Evolutionary conservation across 2,797 vertebrate species (phyloP).

Genomic region (Antrozous pallidus): DNA sequence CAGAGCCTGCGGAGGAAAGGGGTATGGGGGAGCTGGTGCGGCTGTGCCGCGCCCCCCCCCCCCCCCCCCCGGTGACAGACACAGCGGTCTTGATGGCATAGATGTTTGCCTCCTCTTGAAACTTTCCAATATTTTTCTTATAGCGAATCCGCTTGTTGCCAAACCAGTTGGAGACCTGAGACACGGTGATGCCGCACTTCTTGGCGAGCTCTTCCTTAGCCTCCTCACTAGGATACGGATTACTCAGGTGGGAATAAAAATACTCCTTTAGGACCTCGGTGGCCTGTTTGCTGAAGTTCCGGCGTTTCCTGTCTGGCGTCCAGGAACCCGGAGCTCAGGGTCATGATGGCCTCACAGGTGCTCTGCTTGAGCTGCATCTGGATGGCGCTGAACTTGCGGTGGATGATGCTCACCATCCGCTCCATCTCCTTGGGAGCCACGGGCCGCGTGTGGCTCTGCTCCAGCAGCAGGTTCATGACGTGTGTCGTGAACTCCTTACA

Average conservation of each 20-base stretch:
- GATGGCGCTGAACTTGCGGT: slow-evolving; percentile 95
- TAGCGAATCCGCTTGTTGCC: slow-evolving; percentile 85
- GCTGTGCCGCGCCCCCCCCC: no score
- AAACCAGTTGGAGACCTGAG: slow-evolving; percentile 85
- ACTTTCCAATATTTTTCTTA: slow-evolving; percentile 85
- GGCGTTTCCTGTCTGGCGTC: slow-evolving; percentile 88
- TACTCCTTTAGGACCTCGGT: slow-evolving; percentile 82
- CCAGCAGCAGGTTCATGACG: slow-evolving; percentile 94
- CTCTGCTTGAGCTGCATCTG: slow-evolving; percentile 96
- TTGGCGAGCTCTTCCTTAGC: slow-evolving; percentile 82
- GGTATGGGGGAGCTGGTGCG: slow-evolving; percentile 83
- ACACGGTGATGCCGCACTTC: slow-evolving; percentile 81
- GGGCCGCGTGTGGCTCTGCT: slow-evolving; percentile 92
- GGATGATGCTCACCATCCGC: slow-evolving; percentile 95
- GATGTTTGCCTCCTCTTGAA: slow-evolving; percentile 84
- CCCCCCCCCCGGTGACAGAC: slow-evolving; percentile 79
- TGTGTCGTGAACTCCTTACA: slow-evolving; percentile 96
- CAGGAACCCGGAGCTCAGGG: slow-evolving; percentile 92
- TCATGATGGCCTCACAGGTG: slow-evolving; percentile 96
- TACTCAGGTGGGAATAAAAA: slow-evolving; percentile 82
- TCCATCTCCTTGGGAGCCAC: slow-evolving; percentile 94
- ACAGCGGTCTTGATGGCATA: slow-evolving; percentile 83
- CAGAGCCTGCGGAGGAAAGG: slow-evolving; percentile 86
- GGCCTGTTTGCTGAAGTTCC: slow-evolving; percentile 83
- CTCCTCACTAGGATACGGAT: slow-evolving; percentile 81